These are phyloP conservation scores for Phrynocephalus versicolor DNA, from an alignment of 2,113 vertebrate genomes.

Conservation along the genomic window DNA sequence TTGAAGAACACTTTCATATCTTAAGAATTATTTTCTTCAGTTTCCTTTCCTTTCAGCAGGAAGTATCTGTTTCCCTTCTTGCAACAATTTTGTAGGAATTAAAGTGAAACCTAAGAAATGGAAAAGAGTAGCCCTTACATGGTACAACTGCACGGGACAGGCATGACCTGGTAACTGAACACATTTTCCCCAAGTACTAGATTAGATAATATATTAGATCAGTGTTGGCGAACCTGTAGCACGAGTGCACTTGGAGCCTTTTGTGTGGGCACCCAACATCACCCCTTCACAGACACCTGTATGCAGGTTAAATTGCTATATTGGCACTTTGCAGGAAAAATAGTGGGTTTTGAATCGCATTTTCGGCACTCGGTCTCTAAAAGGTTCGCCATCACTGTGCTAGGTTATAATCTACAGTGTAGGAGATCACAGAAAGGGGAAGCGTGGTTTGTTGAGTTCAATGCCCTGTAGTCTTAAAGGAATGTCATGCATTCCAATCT, in stretches of 20 bases:
- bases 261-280: too few relatives aligned
- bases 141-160: background rate
- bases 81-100: background rate
- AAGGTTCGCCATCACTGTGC: too few relatives aligned
- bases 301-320: too few relatives aligned
- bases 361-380: too few relatives aligned
- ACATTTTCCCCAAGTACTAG: background rate
- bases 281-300: too few relatives aligned
- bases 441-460: background rate
- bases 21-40: background rate
- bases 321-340: too few relatives aligned
- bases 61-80: background rate
- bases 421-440: background rate
- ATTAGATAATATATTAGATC: background rate
- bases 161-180: background rate
- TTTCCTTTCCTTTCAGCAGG: background rate
- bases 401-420: too few relatives aligned
- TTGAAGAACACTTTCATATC: background rate
- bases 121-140: background rate
- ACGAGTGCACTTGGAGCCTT: too few relatives aligned
- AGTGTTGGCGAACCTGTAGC: too few relatives aligned
- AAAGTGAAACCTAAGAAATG: background rate
- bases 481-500: background rate
- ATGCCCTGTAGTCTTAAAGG: background rate
- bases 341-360: too few relatives aligned